Evolutionary conservation across 1,140 invertebrate genomes (phyloP).

Genomic region (Drosophila chauvacae): DNA sequence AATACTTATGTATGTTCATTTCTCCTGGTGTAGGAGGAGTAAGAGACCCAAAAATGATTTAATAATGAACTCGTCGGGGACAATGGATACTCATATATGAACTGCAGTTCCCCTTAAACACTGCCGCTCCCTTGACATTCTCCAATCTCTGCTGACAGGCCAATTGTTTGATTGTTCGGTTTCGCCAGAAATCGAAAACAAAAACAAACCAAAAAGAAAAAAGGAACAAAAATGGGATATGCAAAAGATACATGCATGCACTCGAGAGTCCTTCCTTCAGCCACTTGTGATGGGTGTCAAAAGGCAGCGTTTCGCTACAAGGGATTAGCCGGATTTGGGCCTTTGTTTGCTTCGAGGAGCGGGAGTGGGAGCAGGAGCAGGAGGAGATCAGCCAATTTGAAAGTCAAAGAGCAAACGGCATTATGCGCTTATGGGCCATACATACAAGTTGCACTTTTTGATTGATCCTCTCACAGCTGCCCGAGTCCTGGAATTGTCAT

Average conservation of each 20-base stretch:
- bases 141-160: slow-evolving; percentile 67
- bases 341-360: slow-evolving; percentile 41
- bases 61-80: slow-evolving; percentile 76
- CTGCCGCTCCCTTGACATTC: slow-evolving; percentile 67
- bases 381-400: slow-evolving; percentile 72
- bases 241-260: slow-evolving; percentile 50
- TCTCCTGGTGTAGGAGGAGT: background rate
- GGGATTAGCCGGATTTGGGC: slow-evolving; percentile 72
- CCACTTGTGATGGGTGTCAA: slow-evolving; percentile 76
- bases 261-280: slow-evolving; percentile 65
- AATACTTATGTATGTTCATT: background rate
- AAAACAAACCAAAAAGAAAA: slow-evolving; percentile 41
- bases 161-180: slow-evolving; percentile 70
- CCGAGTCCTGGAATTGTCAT: slow-evolving; percentile 43
- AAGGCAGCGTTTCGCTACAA: slow-evolving; percentile 67
- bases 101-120: slow-evolving; percentile 54
- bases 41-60: slow-evolving; percentile 63
- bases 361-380: background rate
- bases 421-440: slow-evolving; percentile 70
- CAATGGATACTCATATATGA: slow-evolving; percentile 57
- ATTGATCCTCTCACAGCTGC: slow-evolving; percentile 60
- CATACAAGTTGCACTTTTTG: slow-evolving; percentile 58
- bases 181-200: slow-evolving; percentile 62
- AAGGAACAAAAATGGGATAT: slow-evolving; percentile 24
- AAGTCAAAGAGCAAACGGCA: slow-evolving; percentile 74